Evolutionary conservation across 1,140 invertebrate species (phyloP).

Genomic region (Prorops nasuta): DNA sequence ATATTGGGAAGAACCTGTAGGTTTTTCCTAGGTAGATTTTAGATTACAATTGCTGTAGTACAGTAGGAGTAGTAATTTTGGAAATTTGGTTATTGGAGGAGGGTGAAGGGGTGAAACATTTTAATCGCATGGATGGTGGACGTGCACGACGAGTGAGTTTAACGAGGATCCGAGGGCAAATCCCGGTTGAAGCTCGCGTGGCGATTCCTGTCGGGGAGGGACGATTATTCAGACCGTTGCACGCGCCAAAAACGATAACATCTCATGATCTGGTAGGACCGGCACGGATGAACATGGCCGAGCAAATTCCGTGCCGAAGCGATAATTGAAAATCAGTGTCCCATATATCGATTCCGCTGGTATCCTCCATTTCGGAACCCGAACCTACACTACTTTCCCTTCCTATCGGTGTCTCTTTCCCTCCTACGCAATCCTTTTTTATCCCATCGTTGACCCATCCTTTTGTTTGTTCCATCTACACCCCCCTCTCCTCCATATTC

Average conservation of each 20-base stretch:
- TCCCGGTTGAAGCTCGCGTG: background rate
- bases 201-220: background rate
- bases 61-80: too few species aligned
- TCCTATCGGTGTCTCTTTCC: too few species aligned
- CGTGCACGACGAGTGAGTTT: background rate
- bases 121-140: too few species aligned
- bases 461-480: background rate
- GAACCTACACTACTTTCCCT: constrained; percentile 9
- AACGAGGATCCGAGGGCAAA: background rate
- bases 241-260: constrained; percentile 43
- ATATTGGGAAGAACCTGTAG: too few species aligned
- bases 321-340: constrained; percentile 56
- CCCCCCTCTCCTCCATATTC: background rate
- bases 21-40: too few species aligned
- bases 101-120: background rate
- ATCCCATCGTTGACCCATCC: background rate
- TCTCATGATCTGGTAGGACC: constrained; percentile 46
- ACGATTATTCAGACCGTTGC: constrained; percentile 20
- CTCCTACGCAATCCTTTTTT: constrained; percentile 18
- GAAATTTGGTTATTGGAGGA: too few species aligned
- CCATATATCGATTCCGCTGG: constrained; percentile 47
- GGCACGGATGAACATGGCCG: constrained; percentile 34
- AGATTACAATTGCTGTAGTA: too few species aligned
- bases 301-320: constrained; percentile 37
- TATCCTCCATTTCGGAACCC: background rate